Evolutionary conservation across 2,888 invertebrate species (phyloP), one percentile per base, ranked within the genome.

Genomic region (Diarsia rubi): DNA sequence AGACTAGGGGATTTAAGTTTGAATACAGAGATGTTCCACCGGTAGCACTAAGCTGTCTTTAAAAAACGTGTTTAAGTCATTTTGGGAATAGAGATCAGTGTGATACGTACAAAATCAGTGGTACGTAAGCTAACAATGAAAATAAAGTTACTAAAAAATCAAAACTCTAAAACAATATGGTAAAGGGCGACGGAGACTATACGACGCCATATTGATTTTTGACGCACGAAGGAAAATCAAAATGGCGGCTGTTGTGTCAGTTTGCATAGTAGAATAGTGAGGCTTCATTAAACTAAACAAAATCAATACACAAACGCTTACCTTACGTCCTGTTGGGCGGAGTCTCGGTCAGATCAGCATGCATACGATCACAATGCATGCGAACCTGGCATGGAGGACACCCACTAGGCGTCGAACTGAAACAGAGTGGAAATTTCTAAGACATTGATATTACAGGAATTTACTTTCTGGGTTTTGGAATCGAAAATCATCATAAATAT

Each of bases 381-480:
- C 49, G 21, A 31, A 78, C 5, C 21, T 31, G 49, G 16, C 47
- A 16, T 27, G 42, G 68, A 49, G 9, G 21, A 31, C 24, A 1
- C 31, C 16, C 31, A 21, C 12, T 19, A 78, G 16, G 14, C 8
- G 21, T 31, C 73, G 44, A 49, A 75, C 72, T 75, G 59, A 44
- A 75, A 72, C 19, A 72, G 6, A 72, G 60, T 8, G 70, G 12
- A 14, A 16, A 49, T 16, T 6, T 27, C 11, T 69, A 19, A 54
- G 24, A n/a, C 16, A 52, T 16, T 24, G 0, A 8, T 21, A 57
- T 9, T 11, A 14, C n/a, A n/a, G 2, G 0, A 14, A 19, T 24
- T 19, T 19, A 73, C 73, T 12, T 9, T 1, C 19, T 27, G 9
- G 5, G 3, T 42, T 24, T n/a, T 54, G 21, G 8, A 3, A 12